phyloP scores from a whole-genome alignment of 2,797 vertebrate genomes.

The Lepus oiostolus region DNA sequence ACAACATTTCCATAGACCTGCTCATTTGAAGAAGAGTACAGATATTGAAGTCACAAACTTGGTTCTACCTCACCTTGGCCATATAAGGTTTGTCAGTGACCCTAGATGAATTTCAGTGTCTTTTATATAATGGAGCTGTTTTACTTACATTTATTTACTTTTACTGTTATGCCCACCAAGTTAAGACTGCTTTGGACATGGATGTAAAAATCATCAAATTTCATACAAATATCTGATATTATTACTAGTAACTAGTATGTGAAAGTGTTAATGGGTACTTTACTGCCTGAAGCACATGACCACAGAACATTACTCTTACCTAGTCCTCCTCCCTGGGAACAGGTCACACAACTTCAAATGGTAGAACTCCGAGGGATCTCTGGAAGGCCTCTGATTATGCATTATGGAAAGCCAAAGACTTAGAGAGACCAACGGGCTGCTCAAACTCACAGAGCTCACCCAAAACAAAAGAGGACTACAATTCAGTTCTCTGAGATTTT shows the following conservation, averaged over 20 bases:
- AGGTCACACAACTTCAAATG: neutral
- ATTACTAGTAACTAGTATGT: conserved; percentile 5
- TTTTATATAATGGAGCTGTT: neutral
- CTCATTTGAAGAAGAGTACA: neutral
- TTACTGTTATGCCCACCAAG: neutral
- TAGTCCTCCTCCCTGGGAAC: neutral
- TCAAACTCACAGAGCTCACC: neutral
- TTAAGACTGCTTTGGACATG: neutral
- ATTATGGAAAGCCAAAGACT: neutral
- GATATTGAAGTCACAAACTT: neutral
- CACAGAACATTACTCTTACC: neutral
- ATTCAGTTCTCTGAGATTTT: neutral
- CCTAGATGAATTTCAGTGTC: neutral
- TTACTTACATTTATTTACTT: neutral
- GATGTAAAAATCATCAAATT: neutral
- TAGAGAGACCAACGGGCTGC: neutral
- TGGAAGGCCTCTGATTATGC: neutral
- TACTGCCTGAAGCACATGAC: neutral
- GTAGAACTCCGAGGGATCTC: neutral
- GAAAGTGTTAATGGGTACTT: neutral
- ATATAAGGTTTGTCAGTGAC: neutral
- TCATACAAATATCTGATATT: neutral
- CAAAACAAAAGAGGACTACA: neutral
- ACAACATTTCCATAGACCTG: neutral
- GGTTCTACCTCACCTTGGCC: neutral